Evolutionary conservation across 1,140 invertebrate species (phyloP).

Genomic region (Bombus soroeensis): DNA sequence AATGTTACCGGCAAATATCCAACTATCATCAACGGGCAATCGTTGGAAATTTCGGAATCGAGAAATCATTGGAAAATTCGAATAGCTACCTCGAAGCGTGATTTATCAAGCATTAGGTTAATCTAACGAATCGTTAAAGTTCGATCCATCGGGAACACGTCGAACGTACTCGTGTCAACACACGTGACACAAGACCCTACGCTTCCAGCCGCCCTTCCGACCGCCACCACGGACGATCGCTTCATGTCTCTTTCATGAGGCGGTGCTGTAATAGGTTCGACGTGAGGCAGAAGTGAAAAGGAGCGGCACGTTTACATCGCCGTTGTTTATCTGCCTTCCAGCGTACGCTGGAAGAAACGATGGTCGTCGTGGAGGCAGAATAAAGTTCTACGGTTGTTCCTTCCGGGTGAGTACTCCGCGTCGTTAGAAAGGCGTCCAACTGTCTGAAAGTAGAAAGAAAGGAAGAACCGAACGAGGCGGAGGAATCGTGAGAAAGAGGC

Average conservation of each 20-base stretch:
- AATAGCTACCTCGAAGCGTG: slow-evolving; percentile 6
- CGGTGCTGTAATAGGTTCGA: slow-evolving; percentile 68
- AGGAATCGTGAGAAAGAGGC: background rate
- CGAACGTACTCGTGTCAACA: slow-evolving; percentile 66
- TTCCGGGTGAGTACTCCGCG: slow-evolving; percentile 73
- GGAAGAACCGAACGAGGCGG: background rate
- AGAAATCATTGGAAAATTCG: background rate
- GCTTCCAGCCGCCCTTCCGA: slow-evolving; percentile 33
- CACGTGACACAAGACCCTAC: slow-evolving; percentile 65
- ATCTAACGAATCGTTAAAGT: slow-evolving; percentile 64
- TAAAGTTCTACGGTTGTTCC: slow-evolving; percentile 71
- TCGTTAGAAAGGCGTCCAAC: slow-evolving; percentile 74
- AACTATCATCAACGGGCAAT: background rate
- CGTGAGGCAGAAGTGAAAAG: slow-evolving; percentile 65
- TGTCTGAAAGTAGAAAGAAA: slow-evolving; percentile 66
- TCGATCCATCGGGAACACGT: slow-evolving; percentile 49
- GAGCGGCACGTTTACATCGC: slow-evolving; percentile 64
- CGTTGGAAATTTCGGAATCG: background rate
- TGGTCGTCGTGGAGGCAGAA: slow-evolving; percentile 55
- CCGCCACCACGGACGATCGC: slow-evolving; percentile 54
- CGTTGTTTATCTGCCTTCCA: slow-evolving; percentile 63
- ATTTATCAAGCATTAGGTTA: slow-evolving; percentile 50
- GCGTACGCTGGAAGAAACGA: slow-evolving; percentile 36
- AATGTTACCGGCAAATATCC: background rate
- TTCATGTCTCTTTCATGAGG: slow-evolving; percentile 72